A percentile compares a stretch with the other conserved stretches of the same genome.
Evolutionary conservation across 92 coral and sea anemone genomes (phyloP).

Genomic region (Chrysogorgia sp.): DNA sequence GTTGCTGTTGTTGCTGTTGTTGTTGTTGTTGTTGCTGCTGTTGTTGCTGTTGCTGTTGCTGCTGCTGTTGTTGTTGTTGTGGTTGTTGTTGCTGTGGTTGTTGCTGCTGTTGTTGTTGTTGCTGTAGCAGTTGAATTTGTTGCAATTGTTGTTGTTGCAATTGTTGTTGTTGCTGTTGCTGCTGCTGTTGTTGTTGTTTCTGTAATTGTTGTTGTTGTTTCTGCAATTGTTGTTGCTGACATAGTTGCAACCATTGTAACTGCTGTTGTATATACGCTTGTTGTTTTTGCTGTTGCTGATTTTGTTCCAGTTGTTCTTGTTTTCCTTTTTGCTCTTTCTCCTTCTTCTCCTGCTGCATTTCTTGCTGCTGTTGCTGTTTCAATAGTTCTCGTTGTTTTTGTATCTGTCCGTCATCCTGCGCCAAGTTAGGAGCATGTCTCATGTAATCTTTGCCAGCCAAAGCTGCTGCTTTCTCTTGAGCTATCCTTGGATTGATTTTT

Average conservation of each 20-base stretch:
- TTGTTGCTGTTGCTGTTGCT: background rate
- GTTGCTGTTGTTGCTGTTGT: background rate
- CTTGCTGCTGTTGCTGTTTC: background rate
- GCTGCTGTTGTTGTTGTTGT: constrained; percentile 1
- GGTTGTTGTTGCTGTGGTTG: constrained; percentile 1
- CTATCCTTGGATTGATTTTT: background rate
- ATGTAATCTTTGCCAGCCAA: constrained; percentile 5
- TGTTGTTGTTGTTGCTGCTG: background rate
- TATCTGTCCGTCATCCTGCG: background rate
- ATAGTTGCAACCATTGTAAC: background rate
- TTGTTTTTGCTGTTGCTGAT: background rate
- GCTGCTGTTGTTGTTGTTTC: background rate
- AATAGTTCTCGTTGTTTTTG: constrained; percentile 11
- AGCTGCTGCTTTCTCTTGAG: constrained; percentile 10
- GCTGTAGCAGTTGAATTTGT: background rate
- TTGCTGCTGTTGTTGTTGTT: background rate
- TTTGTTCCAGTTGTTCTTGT: constrained; percentile 6
- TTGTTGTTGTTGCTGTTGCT: background rate
- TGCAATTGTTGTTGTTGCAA: background rate
- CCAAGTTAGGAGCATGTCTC: constrained; percentile 6
- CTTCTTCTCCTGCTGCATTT: background rate
- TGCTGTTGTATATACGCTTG: background rate
- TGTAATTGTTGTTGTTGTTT: background rate
- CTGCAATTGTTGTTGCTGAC: constrained; percentile 8
- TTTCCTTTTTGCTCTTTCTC: background rate